Evolutionary conservation across 2,888 invertebrate genomes (phyloP), one percentile per base, ranked within the genome.

Genomic region (Seladonia tumulorum): DNA sequence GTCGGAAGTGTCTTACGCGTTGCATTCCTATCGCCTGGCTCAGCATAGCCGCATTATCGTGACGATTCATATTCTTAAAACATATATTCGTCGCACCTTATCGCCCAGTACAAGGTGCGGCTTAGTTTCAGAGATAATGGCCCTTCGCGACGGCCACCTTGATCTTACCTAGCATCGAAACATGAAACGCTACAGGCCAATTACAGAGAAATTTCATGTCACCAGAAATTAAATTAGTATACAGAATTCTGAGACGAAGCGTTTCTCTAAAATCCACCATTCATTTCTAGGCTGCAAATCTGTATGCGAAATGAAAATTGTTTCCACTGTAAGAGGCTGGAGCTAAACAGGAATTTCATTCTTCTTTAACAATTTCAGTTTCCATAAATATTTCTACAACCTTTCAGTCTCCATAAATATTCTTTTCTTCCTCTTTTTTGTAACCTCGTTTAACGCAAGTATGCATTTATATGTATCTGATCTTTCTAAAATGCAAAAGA

Each of bases 21-120:
- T 88, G 87, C 93, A 93, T 92, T 92, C 92, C 92, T 89, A 84
- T 88, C 86, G 83, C 86, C 82, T 89, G 83, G 85, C 85, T 92
- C 92, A 91, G 68, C 76, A 66, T 42, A 47, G 70, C 73, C 71
- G 79, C 83, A 90, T 83, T 86, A 87, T 90, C 91, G 79, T 78
- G 76, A 80, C 78, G 82, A 84, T 86, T 85, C 80, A 76, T 73
- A 82, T 79, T 86, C 79, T 79, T 82, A 84, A 85, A 87, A 81
- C 82, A 78, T 78, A 81, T 85, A 79, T 81, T 79, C 78, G 47
- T 76, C 35, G 35, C 71, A 77, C 73, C 76, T 83, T 85, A 81
- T 79, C 86, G 73, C 16, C 18, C 45, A 35, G 49, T 47, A 74
- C 68, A 72, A 83, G 86, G 88, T 22, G 81, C 76, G 81, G 82